Conservation (phyloP, 2,888 invertebrate genomes). For the Drosophila antonietae region DNA sequence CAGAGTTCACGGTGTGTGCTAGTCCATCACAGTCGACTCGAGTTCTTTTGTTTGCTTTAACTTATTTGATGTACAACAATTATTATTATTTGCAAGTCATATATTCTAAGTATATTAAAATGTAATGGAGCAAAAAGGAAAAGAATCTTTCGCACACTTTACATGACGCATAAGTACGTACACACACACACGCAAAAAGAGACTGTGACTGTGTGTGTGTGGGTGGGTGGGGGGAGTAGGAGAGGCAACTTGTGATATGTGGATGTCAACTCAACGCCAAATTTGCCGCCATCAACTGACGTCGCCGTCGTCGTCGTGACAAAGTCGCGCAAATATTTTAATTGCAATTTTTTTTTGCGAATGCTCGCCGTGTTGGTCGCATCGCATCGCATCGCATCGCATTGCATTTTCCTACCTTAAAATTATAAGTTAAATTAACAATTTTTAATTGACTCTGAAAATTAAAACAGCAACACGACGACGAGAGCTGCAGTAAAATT, state of each 20-base stretch:
- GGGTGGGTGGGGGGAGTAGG: neutral
- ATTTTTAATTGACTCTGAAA: constrained; percentile 79
- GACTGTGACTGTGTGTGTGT: neutral
- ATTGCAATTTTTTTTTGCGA: constrained; percentile 60
- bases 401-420: constrained; percentile 72
- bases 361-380: constrained; percentile 41
- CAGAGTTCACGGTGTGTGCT: neutral
- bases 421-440: constrained; percentile 77
- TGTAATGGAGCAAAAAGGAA: constrained; percentile 35
- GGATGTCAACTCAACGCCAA: constrained; percentile 58
- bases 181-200: constrained; percentile 2
- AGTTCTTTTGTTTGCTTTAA: neutral
- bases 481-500: constrained; percentile 42
- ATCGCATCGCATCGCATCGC: constrained; percentile 58
- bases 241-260: constrained; percentile 10
- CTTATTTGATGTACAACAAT: neutral
- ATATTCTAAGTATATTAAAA: neutral
- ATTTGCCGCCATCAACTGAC: constrained; percentile 52
- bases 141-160: constrained; percentile 21
- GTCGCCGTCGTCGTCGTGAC: constrained; percentile 59
- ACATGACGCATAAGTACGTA: neutral
- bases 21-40: neutral
- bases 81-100: neutral
- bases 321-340: constrained; percentile 74
- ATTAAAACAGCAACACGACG: constrained; percentile 62